Evolutionary conservation across 2,113 vertebrate species (phyloP).

Genomic region (Hypomesus transpacificus): DNA sequence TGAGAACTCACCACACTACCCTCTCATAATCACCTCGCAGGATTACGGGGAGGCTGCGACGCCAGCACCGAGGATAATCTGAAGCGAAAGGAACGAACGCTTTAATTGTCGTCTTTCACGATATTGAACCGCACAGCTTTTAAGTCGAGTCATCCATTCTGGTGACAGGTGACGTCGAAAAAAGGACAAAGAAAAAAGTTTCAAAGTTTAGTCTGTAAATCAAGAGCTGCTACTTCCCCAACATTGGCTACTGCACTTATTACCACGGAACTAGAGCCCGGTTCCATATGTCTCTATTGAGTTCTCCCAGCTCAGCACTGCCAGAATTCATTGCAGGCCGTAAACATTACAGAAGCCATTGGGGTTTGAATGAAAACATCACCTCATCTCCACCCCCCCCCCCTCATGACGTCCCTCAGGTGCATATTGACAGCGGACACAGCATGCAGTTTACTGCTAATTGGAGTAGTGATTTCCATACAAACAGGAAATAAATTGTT

Average conservation of each 20-base stretch:
- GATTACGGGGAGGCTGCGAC: constrained; percentile 40
- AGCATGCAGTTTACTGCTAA: constrained; percentile 40
- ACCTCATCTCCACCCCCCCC: not conserved
- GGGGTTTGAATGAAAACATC: constrained; percentile 32
- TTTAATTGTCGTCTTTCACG: constrained; percentile 45
- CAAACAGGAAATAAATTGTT: constrained; percentile 58
- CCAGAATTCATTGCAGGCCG: not conserved
- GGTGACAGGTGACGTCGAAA: constrained; percentile 38
- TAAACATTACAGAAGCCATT: not conserved
- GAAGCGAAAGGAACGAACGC: constrained; percentile 27
- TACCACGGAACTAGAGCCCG: no score
- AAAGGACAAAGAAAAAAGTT: constrained; percentile 20
- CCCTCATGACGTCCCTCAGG: constrained; percentile 15
- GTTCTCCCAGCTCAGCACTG: not conserved
- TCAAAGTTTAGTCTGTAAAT: constrained; percentile 34
- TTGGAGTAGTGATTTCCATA: constrained; percentile 57
- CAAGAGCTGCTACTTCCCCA: not conserved
- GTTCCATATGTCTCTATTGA: no score
- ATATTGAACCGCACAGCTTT: constrained; percentile 47
- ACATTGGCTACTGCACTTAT: not conserved
- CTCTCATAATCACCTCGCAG: constrained; percentile 54
- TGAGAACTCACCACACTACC: constrained; percentile 34
- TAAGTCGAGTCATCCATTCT: constrained; percentile 42
- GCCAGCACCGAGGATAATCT: constrained; percentile 47
- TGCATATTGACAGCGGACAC: constrained; percentile 40